Conservation (phyloP, 1,140 invertebrate genomes). For the Tetraneura akinire region DNA sequence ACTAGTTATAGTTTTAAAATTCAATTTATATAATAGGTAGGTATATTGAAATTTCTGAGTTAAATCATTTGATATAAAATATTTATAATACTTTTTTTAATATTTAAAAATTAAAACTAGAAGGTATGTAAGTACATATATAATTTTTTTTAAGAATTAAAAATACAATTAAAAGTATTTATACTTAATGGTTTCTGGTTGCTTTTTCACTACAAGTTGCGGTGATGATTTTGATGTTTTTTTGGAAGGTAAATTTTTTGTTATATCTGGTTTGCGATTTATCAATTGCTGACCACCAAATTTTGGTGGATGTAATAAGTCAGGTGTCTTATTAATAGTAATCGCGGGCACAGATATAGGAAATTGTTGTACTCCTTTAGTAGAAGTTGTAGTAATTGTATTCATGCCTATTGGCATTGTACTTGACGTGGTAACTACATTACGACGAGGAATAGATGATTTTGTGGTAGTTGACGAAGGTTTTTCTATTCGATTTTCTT, state of each 20-base stretch:
- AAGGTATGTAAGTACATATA: no score
- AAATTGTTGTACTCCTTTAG: not conserved
- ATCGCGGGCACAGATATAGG: not conserved
- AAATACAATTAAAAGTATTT: no score
- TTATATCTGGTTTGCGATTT: conserved; percentile 36
- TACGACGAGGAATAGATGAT: not conserved
- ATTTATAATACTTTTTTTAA: no score
- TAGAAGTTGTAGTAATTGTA: not conserved
- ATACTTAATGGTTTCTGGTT: no score
- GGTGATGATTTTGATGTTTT: not conserved
- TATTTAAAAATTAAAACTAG: no score
- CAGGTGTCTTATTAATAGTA: not conserved
- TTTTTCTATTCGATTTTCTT: not conserved
- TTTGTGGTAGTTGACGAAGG: not conserved
- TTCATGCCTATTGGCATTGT: no score
- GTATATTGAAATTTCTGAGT: no score
- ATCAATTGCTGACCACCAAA: conserved; percentile 22
- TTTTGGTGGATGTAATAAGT: conserved; percentile 6
- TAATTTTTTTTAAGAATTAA: no score
- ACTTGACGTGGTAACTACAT: not conserved
- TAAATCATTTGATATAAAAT: no score
- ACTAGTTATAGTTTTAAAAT: no score
- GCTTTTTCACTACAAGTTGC: not conserved
- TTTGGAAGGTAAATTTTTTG: conserved; percentile 22
- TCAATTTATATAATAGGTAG: no score